These are phyloP conservation scores for Marisa cornuarietis DNA, from an alignment of 1,140 invertebrate species.

Conservation along the genomic window DNA sequence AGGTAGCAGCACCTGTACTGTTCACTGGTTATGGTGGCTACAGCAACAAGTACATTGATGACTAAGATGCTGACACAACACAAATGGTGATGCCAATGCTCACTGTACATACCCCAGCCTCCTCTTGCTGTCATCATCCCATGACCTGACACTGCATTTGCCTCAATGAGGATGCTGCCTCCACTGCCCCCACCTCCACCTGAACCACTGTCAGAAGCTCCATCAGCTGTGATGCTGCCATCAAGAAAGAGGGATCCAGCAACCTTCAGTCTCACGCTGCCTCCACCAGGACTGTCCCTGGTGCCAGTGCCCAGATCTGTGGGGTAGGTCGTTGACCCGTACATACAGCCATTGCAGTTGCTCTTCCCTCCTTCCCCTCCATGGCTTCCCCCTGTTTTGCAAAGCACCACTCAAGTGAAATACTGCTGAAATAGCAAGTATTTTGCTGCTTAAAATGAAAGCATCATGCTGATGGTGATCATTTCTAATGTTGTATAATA, in stretches of 20 bases:
- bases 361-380: conserved; percentile 44
- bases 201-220: conserved; percentile 10
- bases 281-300: conserved; percentile 37
- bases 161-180: conserved; percentile 42
- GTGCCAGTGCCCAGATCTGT: conserved; percentile 43
- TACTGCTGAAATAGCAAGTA: not conserved
- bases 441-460: no score
- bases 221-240: conserved; percentile 40
- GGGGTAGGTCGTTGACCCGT: conserved; percentile 41
- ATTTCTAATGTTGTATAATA: no score
- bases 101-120: conserved; percentile 17
- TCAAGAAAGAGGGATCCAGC: conserved; percentile 34
- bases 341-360: conserved; percentile 22
- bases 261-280: conserved; percentile 34
- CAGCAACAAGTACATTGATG: no score
- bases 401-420: conserved; percentile 18
- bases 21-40: no score
- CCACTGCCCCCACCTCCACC: conserved; percentile 39
- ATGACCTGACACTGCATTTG: conserved; percentile 43
- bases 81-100: no score
- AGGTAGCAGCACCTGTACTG: no score
- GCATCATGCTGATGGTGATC: no score
- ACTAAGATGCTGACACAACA: no score
- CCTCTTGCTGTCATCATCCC: conserved; percentile 43
- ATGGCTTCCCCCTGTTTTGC: conserved; percentile 42